Evolutionary conservation across 2,888 invertebrate genomes (phyloP).

Genomic region (Rotaria sp.): DNA sequence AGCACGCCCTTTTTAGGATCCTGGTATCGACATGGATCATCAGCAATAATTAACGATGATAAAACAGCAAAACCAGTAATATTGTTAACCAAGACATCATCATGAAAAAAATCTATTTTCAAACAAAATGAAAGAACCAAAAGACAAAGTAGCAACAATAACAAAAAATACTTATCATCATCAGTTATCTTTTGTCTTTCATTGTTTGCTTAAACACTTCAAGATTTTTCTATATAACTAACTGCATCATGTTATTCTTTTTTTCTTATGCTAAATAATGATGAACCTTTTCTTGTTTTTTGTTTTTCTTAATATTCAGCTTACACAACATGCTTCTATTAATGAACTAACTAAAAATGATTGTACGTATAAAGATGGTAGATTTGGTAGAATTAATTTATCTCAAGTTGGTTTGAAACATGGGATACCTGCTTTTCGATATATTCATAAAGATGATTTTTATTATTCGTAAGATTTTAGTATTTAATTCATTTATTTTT

Average conservation of each 20-base stretch:
- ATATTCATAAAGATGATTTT: neutral
- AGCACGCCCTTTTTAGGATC: neutral
- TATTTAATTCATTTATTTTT: neutral
- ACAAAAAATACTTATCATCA: neutral
- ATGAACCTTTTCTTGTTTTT: neutral
- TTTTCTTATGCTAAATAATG: neutral
- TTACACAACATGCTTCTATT: too few relatives aligned
- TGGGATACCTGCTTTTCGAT: neutral
- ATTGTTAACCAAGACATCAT: neutral
- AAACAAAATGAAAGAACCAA: neutral
- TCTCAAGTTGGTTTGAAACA: neutral
- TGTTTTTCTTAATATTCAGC: too few relatives aligned
- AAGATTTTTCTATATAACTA: neutral
- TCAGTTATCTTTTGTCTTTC: neutral
- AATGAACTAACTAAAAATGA: neutral
- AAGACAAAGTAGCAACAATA: neutral
- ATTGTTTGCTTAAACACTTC: neutral
- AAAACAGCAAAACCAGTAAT: neutral
- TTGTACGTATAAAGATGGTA: neutral
- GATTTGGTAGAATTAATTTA: neutral
- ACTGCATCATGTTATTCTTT: neutral
- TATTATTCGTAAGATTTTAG: neutral
- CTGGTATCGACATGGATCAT: neutral
- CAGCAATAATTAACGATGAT: neutral
- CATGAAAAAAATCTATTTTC: neutral